phyloP scores from a whole-genome alignment of 2,888 invertebrate genomes.

The Mellilla xanthometata region DNA sequence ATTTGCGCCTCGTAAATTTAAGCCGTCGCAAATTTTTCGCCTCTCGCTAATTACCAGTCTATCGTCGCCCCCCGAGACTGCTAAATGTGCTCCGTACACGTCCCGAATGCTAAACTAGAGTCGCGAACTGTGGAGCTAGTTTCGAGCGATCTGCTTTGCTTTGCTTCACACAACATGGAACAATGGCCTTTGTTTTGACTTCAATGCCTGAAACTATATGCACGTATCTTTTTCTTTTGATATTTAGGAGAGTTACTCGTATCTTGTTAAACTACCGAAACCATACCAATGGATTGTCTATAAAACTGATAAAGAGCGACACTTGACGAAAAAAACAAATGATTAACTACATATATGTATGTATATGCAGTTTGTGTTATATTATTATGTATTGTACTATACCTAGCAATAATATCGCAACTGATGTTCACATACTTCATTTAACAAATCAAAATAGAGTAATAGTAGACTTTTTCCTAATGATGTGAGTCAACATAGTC shows the following conservation, averaged over 20 bases:
- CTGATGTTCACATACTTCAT: conserved; percentile 21
- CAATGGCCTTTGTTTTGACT: conserved; percentile 77
- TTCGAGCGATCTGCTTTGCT: conserved; percentile 57
- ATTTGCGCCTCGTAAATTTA: conserved; percentile 82
- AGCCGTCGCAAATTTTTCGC: conserved; percentile 81
- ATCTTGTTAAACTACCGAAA: too few species aligned
- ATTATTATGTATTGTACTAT: too few species aligned
- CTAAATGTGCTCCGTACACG: conserved; percentile 76
- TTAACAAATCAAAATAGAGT: conserved; percentile 17
- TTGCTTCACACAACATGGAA: conserved; percentile 57
- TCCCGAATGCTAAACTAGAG: conserved; percentile 72
- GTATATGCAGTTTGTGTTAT: too few species aligned
- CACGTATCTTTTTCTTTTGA: too few species aligned
- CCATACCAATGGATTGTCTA: too few species aligned
- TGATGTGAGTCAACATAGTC: conserved; percentile 59
- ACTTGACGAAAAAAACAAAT: too few species aligned
- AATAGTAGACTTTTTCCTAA: conserved; percentile 44
- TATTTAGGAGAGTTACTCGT: too few species aligned
- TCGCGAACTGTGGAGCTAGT: conserved; percentile 51
- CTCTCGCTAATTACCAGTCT: conserved; percentile 79
- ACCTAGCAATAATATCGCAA: too few species aligned
- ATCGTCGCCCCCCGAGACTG: conserved; percentile 74
- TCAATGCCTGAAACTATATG: conserved; percentile 50
- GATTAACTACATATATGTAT: too few species aligned
- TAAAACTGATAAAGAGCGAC: too few species aligned